Percentiles rank a stretch among this genome's conserved stretches.
These are phyloP conservation scores for Allygus modestus DNA, from an alignment of 2,888 invertebrate genomes.

Conservation along the genomic window DNA sequence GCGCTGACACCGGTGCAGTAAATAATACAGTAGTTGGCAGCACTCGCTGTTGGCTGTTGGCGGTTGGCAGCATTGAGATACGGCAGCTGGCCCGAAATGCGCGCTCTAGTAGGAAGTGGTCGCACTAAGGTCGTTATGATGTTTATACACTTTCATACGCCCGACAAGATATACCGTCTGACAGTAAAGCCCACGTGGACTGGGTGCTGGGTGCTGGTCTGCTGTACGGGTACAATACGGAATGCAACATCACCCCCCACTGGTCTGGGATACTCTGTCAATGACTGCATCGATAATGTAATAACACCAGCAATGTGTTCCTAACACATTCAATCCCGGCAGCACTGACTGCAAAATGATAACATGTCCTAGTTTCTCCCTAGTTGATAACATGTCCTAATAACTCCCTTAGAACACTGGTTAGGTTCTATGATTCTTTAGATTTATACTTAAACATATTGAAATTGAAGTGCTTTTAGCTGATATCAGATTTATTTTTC, in stretches of 20 bases:
- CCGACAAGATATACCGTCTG: neutral
- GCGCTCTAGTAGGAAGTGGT: neutral
- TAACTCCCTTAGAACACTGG: no score
- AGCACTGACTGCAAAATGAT: no score
- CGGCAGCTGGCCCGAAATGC: constrained; percentile 12
- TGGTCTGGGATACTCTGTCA: neutral
- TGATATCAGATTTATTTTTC: no score
- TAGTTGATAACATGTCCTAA: no score
- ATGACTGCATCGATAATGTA: neutral
- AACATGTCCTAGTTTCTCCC: no score
- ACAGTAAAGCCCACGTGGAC: neutral
- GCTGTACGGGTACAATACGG: neutral
- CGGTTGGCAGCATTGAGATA: constrained; percentile 11
- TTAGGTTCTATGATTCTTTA: no score
- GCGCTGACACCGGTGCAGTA: neutral
- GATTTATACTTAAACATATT: no score
- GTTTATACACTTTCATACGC: neutral
- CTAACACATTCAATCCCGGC: neutral
- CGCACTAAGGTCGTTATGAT: neutral
- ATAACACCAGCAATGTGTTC: neutral
- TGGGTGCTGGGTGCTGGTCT: neutral
- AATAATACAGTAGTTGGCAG: constrained; percentile 42
- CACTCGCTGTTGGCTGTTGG: neutral
- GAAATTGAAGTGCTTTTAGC: no score
- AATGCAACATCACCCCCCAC: neutral